These are phyloP conservation scores for Agonopterix arenella DNA, from an alignment of 2,888 invertebrate genomes.

Conservation along the genomic window DNA sequence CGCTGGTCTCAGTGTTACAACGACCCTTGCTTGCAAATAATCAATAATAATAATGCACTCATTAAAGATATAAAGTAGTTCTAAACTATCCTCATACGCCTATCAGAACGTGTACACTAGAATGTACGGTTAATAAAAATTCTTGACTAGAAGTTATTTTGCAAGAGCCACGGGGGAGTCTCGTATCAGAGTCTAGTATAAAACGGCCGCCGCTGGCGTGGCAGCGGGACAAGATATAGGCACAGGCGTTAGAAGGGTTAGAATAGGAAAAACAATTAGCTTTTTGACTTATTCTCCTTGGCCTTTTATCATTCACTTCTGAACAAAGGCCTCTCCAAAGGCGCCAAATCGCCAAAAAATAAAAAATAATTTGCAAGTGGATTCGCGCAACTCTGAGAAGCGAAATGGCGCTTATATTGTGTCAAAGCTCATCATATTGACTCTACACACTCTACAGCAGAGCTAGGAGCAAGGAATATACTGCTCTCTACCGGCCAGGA, in stretches of 20 bases:
- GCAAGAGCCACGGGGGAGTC: slow-evolving; percentile 51
- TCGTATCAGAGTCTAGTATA: slow-evolving; percentile 58
- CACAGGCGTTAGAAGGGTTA: not conserved
- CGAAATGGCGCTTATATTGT: too few species aligned
- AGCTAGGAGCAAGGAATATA: too few species aligned
- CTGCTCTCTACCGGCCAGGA: too few species aligned
- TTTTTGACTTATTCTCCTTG: not conserved
- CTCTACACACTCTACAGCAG: too few species aligned
- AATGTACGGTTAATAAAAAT: slow-evolving; percentile 59
- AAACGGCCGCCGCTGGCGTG: slow-evolving; percentile 43
- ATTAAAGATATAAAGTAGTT: too few species aligned
- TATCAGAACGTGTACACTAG: too few species aligned
- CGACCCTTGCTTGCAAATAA: too few species aligned
- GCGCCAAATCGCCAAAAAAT: not conserved
- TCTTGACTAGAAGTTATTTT: slow-evolving; percentile 65
- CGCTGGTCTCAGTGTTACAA: too few species aligned
- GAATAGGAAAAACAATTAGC: not conserved
- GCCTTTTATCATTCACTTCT: not conserved
- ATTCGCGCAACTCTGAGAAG: too few species aligned
- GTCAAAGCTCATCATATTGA: too few species aligned
- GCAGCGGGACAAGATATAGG: slow-evolving; percentile 26
- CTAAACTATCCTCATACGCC: too few species aligned
- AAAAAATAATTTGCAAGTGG: not conserved
- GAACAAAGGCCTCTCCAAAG: not conserved
- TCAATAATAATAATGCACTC: too few species aligned